Percentiles rank a stretch among this genome's conserved stretches.
These are phyloP conservation scores for Rhinolophus sinicus DNA, from an alignment of 2,113 vertebrate genomes.

Conservation along the genomic window DNA sequence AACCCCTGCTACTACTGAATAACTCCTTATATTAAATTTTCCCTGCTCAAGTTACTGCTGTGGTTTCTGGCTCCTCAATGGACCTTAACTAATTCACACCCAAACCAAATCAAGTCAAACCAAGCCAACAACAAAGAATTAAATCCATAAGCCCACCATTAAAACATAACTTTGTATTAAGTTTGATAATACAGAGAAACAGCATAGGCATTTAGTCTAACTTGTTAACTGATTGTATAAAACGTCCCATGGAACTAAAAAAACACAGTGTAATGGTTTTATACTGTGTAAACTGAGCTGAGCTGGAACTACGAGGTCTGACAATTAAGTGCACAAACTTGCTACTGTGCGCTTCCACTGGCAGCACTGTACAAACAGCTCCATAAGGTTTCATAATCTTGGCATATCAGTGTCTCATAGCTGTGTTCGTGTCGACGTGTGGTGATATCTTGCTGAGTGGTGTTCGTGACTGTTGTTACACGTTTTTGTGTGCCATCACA, in stretches of 20 bases:
- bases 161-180: background rate
- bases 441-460: too few species aligned
- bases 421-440: too few species aligned
- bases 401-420: too few species aligned
- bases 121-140: conserved; percentile 12
- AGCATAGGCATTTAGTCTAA: background rate
- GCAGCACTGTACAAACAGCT: too few species aligned
- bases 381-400: too few species aligned
- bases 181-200: conserved; percentile 28
- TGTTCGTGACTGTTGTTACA: too few species aligned
- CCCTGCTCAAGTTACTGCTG: background rate
- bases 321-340: too few species aligned
- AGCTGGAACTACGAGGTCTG: background rate
- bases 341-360: too few species aligned
- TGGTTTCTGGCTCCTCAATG: background rate
- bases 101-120: background rate
- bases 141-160: background rate
- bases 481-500: too few species aligned
- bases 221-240: conserved; percentile 5
- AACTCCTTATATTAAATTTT: conserved; percentile 11
- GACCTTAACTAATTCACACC: background rate
- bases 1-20: conserved; percentile 37
- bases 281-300: background rate
- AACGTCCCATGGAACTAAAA: background rate
- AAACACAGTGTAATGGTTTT: background rate